Base-by-base conservation (phyloP, 2,888 invertebrate species). In the Morpho deidamia region DNA sequence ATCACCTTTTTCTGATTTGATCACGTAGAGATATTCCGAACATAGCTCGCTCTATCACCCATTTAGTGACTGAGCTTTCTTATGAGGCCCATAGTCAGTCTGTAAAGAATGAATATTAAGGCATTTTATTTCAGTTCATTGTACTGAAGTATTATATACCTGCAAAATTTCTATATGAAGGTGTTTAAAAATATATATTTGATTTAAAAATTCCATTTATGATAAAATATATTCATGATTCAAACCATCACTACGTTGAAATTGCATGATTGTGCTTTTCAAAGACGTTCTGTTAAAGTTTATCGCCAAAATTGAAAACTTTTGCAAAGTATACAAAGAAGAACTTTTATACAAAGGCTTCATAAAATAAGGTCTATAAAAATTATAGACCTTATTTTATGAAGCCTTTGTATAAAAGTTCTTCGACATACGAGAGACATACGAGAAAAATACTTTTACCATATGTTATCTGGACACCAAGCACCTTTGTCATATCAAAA, bases 211-310 rank as follows among this genome's bases (percentile, higher is more conserved):
- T 11, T 47, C 23, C 14, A 47, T 39, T 39, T 11, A 9, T 39
- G 8, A 32, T 11, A 47, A 47, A 39, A 23, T 39, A 38, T 32
- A 47, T 47, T 32, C 39, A 32, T 7, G 11, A n/a, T n/a, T n/a
- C n/a, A n/a, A 38, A 32, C 32, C 11, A 8, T 47, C 46, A 37
- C 4, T 46, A 46, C 32, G 38, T 8, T 39, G 39, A 39, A 11
- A 47, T 39, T 39, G 46, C 46, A 39, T 5, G 32, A 47, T 32
- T 23, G 38, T 32, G 38, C 46, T 47, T 39, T 47, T 39, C 39
- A 14, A 23, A 47, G 46, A 39, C 39, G 11, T 47, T 47, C 46
- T 10, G 37, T 45, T 47, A 32, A 47, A 47, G 23, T 47, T 47
- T 39, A 47, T 39, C 23, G 46, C 32, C 39, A 38, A 46, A 38